phyloP scores from a whole-genome alignment of 2,797 vertebrate species.

The Cossypha niveicapilla region DNA sequence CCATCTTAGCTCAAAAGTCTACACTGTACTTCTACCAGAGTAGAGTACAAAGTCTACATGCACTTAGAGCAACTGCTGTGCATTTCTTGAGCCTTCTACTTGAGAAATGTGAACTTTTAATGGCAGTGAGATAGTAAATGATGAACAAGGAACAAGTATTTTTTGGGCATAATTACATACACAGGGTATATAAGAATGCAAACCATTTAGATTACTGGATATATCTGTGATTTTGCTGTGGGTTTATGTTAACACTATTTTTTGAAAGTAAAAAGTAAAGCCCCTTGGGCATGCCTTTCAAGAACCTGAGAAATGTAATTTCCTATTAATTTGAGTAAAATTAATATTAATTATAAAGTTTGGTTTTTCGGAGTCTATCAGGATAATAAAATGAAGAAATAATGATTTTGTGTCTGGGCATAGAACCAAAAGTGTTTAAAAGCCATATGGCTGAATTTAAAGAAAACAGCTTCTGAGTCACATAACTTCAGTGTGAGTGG shows the following conservation, averaged over 20 bases:
- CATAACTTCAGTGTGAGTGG: background rate
- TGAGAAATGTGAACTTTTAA: background rate
- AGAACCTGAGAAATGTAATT: background rate
- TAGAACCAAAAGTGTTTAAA: conserved; percentile 21
- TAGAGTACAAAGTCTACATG: no score
- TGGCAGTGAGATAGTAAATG: background rate
- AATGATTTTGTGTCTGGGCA: conserved; percentile 12
- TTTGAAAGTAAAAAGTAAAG: background rate
- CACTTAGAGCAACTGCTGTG: background rate
- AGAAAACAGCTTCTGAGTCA: conserved; percentile 41
- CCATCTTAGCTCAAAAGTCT: background rate
- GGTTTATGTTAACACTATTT: background rate
- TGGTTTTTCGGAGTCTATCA: background rate
- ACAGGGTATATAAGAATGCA: background rate
- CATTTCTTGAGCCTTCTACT: background rate
- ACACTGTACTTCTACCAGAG: no score
- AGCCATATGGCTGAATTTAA: conserved; percentile 54
- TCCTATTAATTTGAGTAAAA: background rate
- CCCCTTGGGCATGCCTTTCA: background rate
- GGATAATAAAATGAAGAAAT: conserved; percentile 10
- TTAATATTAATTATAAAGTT: background rate
- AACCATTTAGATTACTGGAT: background rate
- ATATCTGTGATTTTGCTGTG: background rate
- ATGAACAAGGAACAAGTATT: background rate
- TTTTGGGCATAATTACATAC: background rate